Conservation (phyloP, 2,113 vertebrate genomes). For the Nesoenas mayeri region DNA sequence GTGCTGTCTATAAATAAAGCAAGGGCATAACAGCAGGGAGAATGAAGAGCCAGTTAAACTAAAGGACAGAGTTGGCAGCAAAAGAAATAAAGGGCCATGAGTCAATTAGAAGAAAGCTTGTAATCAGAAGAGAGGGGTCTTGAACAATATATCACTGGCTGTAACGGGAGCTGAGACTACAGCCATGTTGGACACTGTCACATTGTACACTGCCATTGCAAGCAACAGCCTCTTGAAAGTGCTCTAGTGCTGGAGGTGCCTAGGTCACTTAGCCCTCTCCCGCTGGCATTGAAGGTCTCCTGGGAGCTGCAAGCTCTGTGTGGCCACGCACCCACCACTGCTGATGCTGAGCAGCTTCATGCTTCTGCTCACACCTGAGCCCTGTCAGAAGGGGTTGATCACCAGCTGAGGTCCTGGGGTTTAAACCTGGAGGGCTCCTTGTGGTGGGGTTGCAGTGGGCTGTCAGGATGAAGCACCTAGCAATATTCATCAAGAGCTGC, state of each 20-base stretch:
- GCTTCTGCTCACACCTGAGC: background rate
- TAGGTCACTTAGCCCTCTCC: background rate
- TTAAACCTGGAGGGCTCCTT: background rate
- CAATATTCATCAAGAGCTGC: background rate
- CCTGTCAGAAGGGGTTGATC: background rate
- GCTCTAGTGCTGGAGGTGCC: background rate
- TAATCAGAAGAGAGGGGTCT: background rate
- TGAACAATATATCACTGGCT: background rate
- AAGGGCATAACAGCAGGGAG: conserved; percentile 29
- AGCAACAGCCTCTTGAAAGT: background rate
- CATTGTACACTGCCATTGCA: background rate
- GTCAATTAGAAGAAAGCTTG: background rate
- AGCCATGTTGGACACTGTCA: background rate
- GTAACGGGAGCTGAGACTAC: background rate
- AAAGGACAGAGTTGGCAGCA: background rate
- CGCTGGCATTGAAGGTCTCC: background rate
- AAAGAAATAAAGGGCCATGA: background rate
- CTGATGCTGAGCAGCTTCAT: background rate
- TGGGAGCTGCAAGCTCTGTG: background rate
- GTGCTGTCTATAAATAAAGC: conserved; percentile 54
- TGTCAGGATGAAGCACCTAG: background rate
- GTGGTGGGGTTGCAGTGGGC: too few species aligned
- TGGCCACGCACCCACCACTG: background rate
- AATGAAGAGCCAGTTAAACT: background rate
- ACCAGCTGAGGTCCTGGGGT: background rate